phyloP scores from a whole-genome alignment of 2,797 vertebrate species.

The Florisuga fusca region DNA sequence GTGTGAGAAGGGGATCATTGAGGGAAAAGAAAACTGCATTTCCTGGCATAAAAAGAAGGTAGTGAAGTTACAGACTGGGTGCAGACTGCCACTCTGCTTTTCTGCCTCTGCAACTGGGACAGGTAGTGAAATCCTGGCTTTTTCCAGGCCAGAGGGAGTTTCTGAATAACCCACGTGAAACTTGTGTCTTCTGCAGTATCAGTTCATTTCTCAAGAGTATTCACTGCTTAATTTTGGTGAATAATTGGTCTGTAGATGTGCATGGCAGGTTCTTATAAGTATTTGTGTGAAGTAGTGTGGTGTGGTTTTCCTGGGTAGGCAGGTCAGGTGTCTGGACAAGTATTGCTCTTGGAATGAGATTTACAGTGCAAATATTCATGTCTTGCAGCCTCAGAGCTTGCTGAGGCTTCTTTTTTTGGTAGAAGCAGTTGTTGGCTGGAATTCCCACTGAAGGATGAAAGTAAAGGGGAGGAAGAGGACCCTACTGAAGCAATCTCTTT shows the following conservation, averaged over 20 bases:
- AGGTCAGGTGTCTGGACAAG: constrained; percentile 37
- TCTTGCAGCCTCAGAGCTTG: constrained; percentile 25
- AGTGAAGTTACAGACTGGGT: constrained; percentile 1
- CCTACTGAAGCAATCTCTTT: neutral
- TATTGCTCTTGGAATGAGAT: constrained; percentile 51
- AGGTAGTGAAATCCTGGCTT: neutral
- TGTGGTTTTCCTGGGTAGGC: constrained; percentile 46
- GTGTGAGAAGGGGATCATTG: neutral
- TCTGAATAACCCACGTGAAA: constrained; percentile 1
- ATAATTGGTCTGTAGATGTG: neutral
- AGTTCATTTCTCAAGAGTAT: neutral
- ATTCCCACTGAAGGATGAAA: neutral
- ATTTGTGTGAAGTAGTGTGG: constrained; percentile 36
- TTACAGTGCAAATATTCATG: constrained; percentile 25
- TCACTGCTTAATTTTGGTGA: neutral
- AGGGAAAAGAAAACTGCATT: constrained; percentile 29
- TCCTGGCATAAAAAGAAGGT: constrained; percentile 31
- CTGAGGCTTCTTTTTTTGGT: constrained; percentile 34
- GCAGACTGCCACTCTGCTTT: neutral
- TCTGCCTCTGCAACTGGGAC: neutral
- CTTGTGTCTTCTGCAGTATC: neutral
- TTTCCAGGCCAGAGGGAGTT: neutral
- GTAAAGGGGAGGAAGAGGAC: neutral
- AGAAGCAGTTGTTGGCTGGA: constrained; percentile 37
- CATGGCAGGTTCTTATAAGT: neutral